These are phyloP conservation scores for Neuroterus valhalla DNA, from an alignment of 1,140 invertebrate genomes.

Conservation along the genomic window DNA sequence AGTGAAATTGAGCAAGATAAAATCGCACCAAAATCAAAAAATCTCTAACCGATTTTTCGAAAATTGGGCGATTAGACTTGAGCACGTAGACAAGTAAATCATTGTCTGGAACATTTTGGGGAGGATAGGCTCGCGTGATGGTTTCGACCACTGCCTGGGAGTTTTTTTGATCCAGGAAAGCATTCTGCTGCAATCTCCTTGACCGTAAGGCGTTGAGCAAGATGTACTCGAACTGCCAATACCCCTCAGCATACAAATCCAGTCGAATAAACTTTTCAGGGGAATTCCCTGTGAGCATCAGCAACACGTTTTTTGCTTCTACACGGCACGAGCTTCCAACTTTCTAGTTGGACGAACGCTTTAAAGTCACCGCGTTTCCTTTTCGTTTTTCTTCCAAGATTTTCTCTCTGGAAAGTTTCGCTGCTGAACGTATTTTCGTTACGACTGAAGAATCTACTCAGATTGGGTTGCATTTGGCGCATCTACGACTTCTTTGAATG, in stretches of 20 bases:
- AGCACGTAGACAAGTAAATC: neutral
- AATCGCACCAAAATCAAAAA: no score
- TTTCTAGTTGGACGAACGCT: neutral
- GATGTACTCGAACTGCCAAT: neutral
- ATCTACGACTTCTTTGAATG: no score
- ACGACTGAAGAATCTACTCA: no score
- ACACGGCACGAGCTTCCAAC: neutral
- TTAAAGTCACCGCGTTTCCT: neutral
- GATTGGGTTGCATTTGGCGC: no score
- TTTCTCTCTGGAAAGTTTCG: neutral
- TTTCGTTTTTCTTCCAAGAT: neutral
- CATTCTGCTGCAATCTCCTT: constrained; percentile 1
- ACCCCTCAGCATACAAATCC: neutral
- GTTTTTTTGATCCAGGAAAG: neutral
- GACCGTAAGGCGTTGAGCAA: neutral
- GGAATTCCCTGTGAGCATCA: neutral
- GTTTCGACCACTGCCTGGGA: neutral
- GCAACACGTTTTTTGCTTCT: neutral
- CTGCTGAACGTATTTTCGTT: neutral
- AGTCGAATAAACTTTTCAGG: constrained; percentile 4
- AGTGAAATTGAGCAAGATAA: no score
- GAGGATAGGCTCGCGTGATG: neutral
- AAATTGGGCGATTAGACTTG: neutral
- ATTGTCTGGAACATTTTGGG: neutral
- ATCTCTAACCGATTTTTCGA: no score